Evolutionary conservation across 2,888 invertebrate species (phyloP).

Genomic region (Lepetodrilus schrolli): DNA sequence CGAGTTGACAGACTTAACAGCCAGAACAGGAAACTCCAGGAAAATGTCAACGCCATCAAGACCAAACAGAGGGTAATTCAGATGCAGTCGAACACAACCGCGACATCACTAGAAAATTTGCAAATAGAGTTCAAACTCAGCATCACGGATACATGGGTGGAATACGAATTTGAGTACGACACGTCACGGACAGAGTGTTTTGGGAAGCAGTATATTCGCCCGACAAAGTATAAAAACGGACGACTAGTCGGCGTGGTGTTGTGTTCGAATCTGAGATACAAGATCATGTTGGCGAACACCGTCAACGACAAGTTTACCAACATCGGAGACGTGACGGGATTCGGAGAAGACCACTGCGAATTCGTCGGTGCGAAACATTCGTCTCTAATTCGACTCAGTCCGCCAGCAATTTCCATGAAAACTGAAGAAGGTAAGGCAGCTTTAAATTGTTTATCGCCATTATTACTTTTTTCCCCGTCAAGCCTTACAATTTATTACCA

Average conservation of each 20-base stretch:
- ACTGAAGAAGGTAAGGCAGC: slow-evolving; percentile 39
- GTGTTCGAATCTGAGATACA: slow-evolving; percentile 59
- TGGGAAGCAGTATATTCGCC: slow-evolving; percentile 56
- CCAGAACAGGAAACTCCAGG: slow-evolving; percentile 17
- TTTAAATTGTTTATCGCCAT: too few species aligned
- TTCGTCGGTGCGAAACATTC: slow-evolving; percentile 55
- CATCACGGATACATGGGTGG: slow-evolving; percentile 52
- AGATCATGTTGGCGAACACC: slow-evolving; percentile 60
- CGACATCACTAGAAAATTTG: slow-evolving; percentile 35
- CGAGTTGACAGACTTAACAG: background rate
- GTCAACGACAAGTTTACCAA: slow-evolving; percentile 58
- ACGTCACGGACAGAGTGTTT: slow-evolving; percentile 50
- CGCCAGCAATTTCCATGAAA: slow-evolving; percentile 30
- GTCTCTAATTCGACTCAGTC: slow-evolving; percentile 40
- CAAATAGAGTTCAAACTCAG: slow-evolving; percentile 44
- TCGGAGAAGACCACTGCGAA: slow-evolving; percentile 70
- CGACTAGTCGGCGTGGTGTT: slow-evolving; percentile 65
- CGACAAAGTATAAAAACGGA: slow-evolving; percentile 45
- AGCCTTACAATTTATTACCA: too few species aligned
- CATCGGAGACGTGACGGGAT: slow-evolving; percentile 57
- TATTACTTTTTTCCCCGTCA: too few species aligned
- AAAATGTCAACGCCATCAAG: slow-evolving; percentile 34
- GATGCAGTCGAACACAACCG: slow-evolving; percentile 23
- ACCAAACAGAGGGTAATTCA: slow-evolving; percentile 33
- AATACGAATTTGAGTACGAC: slow-evolving; percentile 54